These are phyloP conservation scores for Dolichoris vasculosae DNA, from an alignment of 1,140 invertebrate genomes.

Conservation along the genomic window DNA sequence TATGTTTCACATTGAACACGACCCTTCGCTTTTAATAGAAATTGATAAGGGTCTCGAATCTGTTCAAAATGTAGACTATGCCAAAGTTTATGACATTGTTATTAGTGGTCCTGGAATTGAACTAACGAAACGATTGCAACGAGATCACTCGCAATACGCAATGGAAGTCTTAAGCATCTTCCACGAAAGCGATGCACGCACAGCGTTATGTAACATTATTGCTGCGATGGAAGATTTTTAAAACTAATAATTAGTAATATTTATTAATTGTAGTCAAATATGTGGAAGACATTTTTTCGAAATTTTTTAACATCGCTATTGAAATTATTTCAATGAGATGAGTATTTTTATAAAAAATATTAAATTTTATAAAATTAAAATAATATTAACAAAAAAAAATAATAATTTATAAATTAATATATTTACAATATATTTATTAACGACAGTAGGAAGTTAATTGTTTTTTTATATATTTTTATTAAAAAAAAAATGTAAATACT, in stretches of 20 bases:
- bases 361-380: conserved; percentile 24
- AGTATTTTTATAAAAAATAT: conserved; percentile 43
- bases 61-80: conserved; percentile 85
- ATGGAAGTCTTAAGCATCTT: conserved; percentile 84
- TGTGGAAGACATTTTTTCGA: conserved; percentile 32
- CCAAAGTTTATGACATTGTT: conserved; percentile 78
- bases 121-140: conserved; percentile 84
- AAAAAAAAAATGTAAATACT: conserved; percentile 49
- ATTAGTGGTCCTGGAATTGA: conserved; percentile 81
- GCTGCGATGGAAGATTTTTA: conserved; percentile 83
- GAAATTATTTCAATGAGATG: conserved; percentile 15
- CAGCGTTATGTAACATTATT: conserved; percentile 86
- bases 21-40: conserved; percentile 81
- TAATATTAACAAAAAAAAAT: conserved; percentile 16
- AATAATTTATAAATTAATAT: conserved; percentile 23
- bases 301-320: background rate
- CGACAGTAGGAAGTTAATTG: conserved; percentile 13
- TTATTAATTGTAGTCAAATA: conserved; percentile 22
- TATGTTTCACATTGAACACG: conserved; percentile 86
- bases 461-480: conserved; percentile 51
- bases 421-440: conserved; percentile 43
- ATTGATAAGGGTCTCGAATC: conserved; percentile 83
- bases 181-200: conserved; percentile 83
- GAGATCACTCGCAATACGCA: conserved; percentile 84
- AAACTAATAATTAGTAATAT: conserved; percentile 39